Conservation (phyloP, 2,113 vertebrate genomes). For the Serinus canaria region DNA sequence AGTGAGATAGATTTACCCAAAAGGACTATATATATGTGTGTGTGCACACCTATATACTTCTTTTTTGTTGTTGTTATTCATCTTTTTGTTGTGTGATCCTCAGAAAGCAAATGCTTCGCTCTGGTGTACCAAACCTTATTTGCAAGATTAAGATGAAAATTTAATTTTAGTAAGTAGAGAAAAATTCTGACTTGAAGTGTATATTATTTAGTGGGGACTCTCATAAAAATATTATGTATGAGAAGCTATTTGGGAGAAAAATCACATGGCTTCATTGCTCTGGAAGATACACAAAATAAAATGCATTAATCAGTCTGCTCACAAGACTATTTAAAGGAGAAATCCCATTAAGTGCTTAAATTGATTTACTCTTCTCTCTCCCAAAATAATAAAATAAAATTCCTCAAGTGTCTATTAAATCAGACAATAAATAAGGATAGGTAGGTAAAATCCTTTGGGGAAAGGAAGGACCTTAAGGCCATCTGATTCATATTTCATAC, state of each 20-base stretch:
- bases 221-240: neutral
- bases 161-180: neutral
- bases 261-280: neutral
- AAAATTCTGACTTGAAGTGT: neutral
- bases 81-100: neutral
- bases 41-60: too few relatives aligned
- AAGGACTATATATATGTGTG: neutral
- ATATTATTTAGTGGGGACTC: neutral
- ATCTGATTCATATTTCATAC: conserved; percentile 69
- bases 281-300: conserved; percentile 33
- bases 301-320: conserved; percentile 50
- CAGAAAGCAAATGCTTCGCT: neutral
- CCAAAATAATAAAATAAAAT: conserved; percentile 61
- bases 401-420: conserved; percentile 58
- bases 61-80: neutral
- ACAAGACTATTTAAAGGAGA: conserved; percentile 41
- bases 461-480: conserved; percentile 49
- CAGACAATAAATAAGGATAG: conserved; percentile 61
- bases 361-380: conserved; percentile 47
- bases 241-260: neutral
- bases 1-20: neutral
- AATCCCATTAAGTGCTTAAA: conserved; percentile 56
- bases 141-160: neutral
- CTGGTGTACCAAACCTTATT: neutral
- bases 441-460: conserved; percentile 55